These are phyloP conservation scores for Plagiodera versicolora DNA, from an alignment of 2,888 invertebrate species.

Conservation along the genomic window DNA sequence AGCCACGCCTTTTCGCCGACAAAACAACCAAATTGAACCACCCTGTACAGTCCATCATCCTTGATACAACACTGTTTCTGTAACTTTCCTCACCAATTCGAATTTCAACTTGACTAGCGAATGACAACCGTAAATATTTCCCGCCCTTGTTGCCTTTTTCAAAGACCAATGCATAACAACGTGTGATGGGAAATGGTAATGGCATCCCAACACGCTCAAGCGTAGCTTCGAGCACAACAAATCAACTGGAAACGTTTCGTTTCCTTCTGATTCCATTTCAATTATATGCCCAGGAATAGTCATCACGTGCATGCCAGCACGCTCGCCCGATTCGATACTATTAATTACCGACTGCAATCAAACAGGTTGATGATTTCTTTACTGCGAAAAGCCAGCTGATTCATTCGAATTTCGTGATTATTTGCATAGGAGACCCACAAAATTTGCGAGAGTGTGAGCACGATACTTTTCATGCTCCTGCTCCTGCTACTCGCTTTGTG, in stretches of 20 bases:
- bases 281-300: neutral
- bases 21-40: too few species aligned
- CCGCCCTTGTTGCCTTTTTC: neutral
- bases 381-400: neutral
- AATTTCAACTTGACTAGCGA: neutral
- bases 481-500: too few species aligned
- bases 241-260: neutral
- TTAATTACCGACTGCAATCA: neutral
- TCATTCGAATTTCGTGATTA: too few species aligned
- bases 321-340: neutral
- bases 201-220: constrained; percentile 15
- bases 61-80: too few species aligned
- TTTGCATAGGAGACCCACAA: too few species aligned
- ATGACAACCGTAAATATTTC: neutral
- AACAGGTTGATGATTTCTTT: neutral
- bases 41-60: too few species aligned
- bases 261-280: neutral
- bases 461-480: too few species aligned
- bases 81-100: neutral
- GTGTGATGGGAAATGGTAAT: constrained; percentile 16
- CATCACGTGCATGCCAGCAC: neutral
- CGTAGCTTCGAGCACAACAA: neutral
- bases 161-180: constrained; percentile 5
- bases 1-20: too few species aligned
- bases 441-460: too few species aligned